phyloP scores from a whole-genome alignment of 2,888 invertebrate species.

The Dolichopus griseipennis region DNA sequence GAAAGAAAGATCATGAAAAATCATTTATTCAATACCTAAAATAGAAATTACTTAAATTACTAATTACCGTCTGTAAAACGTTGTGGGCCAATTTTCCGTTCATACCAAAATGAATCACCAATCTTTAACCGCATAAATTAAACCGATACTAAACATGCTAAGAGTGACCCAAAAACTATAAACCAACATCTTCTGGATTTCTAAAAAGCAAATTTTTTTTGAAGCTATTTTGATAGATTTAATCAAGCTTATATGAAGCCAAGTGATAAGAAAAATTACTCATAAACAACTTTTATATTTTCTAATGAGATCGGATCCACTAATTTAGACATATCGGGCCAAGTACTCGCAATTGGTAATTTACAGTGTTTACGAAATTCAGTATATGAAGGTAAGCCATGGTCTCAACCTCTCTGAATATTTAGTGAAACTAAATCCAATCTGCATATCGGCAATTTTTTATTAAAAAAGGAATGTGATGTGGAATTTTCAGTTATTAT shows the following conservation, averaged over 20 bases:
- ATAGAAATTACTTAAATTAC: neutral
- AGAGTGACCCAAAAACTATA: conserved; percentile 81
- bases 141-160: conserved; percentile 74
- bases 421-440: conserved; percentile 79
- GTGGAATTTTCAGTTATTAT: no score
- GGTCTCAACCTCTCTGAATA: conserved; percentile 82
- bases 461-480: neutral
- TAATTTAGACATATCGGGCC: conserved; percentile 54
- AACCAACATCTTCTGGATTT: conserved; percentile 72
- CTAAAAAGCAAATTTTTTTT: conserved; percentile 34
- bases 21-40: neutral
- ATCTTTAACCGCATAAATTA: conserved; percentile 73
- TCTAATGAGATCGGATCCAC: conserved; percentile 57
- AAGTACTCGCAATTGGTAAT: conserved; percentile 51
- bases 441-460: conserved; percentile 50
- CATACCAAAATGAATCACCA: conserved; percentile 87
- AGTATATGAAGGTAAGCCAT: conserved; percentile 72
- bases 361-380: conserved; percentile 70
- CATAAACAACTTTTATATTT: conserved; percentile 57
- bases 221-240: neutral
- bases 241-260: neutral
- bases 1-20: conserved; percentile 20
- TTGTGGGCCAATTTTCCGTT: conserved; percentile 55
- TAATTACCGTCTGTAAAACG: conserved; percentile 57
- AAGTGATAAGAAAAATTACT: conserved; percentile 36